These are phyloP conservation scores for Cryptus armator DNA, from an alignment of 2,888 invertebrate genomes.

Conservation along the genomic window DNA sequence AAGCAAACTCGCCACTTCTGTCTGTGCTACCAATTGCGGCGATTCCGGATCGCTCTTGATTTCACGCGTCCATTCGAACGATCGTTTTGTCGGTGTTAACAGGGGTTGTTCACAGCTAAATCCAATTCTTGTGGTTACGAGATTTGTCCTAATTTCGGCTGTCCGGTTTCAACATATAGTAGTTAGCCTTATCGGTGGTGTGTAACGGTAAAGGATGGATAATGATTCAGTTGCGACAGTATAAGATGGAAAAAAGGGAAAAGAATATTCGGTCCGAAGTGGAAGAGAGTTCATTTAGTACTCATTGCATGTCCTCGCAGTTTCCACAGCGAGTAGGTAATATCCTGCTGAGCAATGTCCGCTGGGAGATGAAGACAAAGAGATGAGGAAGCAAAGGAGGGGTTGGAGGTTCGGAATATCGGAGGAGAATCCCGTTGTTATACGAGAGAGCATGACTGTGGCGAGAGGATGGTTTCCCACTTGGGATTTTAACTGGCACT, in stretches of 20 bases:
- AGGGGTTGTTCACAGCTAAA: neutral
- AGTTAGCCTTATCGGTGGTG: neutral
- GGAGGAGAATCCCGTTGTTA: slow-evolving; percentile 31
- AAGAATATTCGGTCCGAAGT: neutral
- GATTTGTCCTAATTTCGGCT: too few relatives aligned
- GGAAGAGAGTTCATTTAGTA: neutral
- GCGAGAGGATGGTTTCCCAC: slow-evolving; percentile 34
- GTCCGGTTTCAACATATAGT: neutral
- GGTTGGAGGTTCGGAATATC: slow-evolving; percentile 31
- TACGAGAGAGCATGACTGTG: slow-evolving; percentile 26
- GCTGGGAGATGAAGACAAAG: slow-evolving; percentile 8
- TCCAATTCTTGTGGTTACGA: neutral
- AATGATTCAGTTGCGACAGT: neutral
- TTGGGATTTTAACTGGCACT: slow-evolving; percentile 60
- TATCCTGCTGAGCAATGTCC: slow-evolving; percentile 41
- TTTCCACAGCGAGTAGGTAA: slow-evolving; percentile 19
- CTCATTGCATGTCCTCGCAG: slow-evolving; percentile 21
- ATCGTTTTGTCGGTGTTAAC: neutral
- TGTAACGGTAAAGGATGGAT: neutral
- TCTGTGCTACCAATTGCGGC: slow-evolving; percentile 3
- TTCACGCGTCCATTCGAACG: neutral
- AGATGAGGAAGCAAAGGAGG: neutral
- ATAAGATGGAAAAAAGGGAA: neutral
- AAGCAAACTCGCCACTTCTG: neutral
- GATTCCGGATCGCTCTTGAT: slow-evolving; percentile 11